Evolutionary conservation across 2,113 vertebrate species (phyloP), one percentile per base, ranked within the genome.

Genomic region (Cyprinodon tularosa): DNA sequence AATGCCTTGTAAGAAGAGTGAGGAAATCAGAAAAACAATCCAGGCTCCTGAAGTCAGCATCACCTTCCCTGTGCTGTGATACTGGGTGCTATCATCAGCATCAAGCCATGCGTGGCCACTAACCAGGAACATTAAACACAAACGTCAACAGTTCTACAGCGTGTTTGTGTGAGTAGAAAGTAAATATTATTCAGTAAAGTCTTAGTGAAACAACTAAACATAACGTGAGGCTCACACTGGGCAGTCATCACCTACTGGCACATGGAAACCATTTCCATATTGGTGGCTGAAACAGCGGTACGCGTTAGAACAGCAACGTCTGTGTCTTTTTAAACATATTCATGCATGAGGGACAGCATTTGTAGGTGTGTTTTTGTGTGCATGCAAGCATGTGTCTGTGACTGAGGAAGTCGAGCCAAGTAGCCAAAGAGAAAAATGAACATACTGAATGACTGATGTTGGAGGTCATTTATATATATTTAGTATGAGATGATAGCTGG

Each of bases 401-500:
- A 22, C 66, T 74, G 60, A 70, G 60, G 3, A 89, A 72, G 68
- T 71, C 57, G 37, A 67, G 83, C 75, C 84, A 87, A 86, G 70
- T 81, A 61, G 76, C 75, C 72, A 3, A 8, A 77, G 74, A 81
- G 76, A 74, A 79, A 86, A 67, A 73, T 84, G 80, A 47, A 70
- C 82, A 80, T 74, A 70, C 66, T 45, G 69, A 53, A 85, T 87
- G 87, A 86, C 89, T 77, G 87, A 89, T 84, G 79, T 84, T 66
- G 77, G 86, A 89, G 79, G 82, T 84, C 86, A 62, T 75, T 84
- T 77, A 74, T 81, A 67, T 66, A 50, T 71, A 69, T 76, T 88
- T 84, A 89, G 77, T 88, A 88, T 17, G 86, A 83, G 88, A 88
- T 91, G 91, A 93, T 88, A 91, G 89, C 91, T 81, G 85, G 83